Percentiles rank a stretch among this genome's conserved stretches.
These are phyloP conservation scores for Mesocricetus auratus DNA, from an alignment of 2,113 vertebrate genomes.

Conservation along the genomic window DNA sequence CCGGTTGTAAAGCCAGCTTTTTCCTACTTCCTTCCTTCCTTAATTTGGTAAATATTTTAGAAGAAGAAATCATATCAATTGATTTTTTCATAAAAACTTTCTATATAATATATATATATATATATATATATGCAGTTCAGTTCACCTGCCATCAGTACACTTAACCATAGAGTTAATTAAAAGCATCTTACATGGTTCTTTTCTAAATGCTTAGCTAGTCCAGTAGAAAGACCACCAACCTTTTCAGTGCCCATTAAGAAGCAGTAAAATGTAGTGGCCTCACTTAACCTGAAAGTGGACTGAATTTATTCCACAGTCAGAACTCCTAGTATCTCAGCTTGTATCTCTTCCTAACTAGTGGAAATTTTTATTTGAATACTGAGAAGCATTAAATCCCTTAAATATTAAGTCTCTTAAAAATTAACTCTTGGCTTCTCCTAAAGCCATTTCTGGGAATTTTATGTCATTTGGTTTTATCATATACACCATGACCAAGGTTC, in stretches of 20 bases:
- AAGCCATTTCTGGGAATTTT: neutral
- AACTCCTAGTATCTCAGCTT: neutral
- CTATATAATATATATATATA: neutral
- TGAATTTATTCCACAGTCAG: neutral
- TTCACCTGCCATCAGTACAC: neutral
- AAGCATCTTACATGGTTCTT: neutral
- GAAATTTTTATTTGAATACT: conserved; percentile 8
- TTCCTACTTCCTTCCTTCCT: neutral
- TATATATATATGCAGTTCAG: neutral
- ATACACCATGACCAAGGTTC: neutral
- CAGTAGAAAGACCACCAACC: neutral
- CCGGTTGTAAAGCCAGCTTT: neutral
- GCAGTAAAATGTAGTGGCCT: neutral
- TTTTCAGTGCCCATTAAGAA: neutral
- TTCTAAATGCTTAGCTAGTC: neutral
- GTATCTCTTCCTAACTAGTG: neutral
- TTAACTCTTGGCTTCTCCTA: neutral
- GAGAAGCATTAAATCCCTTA: neutral
- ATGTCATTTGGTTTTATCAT: neutral
- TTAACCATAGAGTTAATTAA: neutral
- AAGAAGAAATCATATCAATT: neutral
- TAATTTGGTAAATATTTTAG: neutral
- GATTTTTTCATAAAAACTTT: neutral
- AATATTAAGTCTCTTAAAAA: conserved; percentile 27
- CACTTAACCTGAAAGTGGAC: neutral